phyloP scores from a whole-genome alignment of 2,888 invertebrate species.

The Drosophila gaucha region DNA sequence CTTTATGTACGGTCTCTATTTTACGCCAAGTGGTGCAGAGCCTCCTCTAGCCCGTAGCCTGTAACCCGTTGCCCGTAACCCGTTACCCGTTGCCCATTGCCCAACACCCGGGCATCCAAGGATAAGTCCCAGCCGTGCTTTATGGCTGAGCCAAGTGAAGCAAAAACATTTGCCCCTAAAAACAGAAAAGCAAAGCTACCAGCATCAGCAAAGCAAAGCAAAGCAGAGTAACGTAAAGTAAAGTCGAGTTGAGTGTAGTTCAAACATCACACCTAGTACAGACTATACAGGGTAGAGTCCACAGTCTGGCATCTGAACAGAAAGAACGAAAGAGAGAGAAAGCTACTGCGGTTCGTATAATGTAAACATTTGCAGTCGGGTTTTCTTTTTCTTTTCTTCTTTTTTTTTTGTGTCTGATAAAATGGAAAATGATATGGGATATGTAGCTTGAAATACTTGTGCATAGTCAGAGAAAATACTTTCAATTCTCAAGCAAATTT shows the following conservation, averaged over 20 bases:
- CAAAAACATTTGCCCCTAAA: slow-evolving; percentile 58
- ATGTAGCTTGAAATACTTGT: slow-evolving; percentile 3
- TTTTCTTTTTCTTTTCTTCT: background rate
- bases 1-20: slow-evolving; percentile 41
- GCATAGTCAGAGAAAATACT: slow-evolving; percentile 13
- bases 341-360: slow-evolving; percentile 34
- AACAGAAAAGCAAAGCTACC: slow-evolving; percentile 41
- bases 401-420: slow-evolving; percentile 1
- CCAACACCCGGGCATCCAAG: slow-evolving; percentile 10
- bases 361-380: slow-evolving; percentile 38
- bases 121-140: slow-evolving; percentile 38
- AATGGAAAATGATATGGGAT: slow-evolving; percentile 7
- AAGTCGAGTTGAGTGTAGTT: slow-evolving; percentile 75
- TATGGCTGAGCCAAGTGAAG: slow-evolving; percentile 52
- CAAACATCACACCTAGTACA: slow-evolving; percentile 78
- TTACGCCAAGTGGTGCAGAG: slow-evolving; percentile 48
- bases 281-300: slow-evolving; percentile 18
- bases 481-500: slow-evolving; percentile 23
- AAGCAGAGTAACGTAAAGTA: slow-evolving; percentile 30
- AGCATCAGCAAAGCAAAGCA: slow-evolving; percentile 32
- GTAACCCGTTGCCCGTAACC: slow-evolving; percentile 9
- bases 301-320: slow-evolving; percentile 41
- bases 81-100: too few species aligned
- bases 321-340: background rate
- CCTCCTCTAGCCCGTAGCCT: slow-evolving; percentile 22